Evolutionary conservation across 2,888 invertebrate genomes (phyloP).

Genomic region (Cantharis rustica): DNA sequence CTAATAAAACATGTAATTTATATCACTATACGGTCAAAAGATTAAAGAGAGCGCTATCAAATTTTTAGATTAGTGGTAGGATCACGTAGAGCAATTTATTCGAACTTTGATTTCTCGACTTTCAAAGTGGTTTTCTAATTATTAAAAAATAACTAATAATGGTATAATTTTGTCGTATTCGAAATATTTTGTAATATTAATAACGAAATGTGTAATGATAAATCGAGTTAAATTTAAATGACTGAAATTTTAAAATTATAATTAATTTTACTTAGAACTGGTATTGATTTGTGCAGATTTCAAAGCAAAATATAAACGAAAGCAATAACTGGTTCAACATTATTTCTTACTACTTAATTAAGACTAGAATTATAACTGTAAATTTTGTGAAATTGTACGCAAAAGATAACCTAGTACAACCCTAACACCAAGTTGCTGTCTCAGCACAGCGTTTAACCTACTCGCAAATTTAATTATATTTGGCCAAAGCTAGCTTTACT

Average conservation of each 20-base stretch:
- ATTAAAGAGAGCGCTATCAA: not conserved
- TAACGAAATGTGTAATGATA: not conserved
- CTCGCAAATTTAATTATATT: constrained; percentile 28
- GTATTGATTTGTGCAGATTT: not conserved
- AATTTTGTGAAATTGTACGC: constrained; percentile 29
- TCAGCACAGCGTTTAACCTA: constrained; percentile 26
- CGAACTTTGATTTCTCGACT: not conserved
- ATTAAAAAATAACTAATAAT: not conserved
- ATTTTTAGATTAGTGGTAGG: not conserved
- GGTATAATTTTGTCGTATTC: not conserved
- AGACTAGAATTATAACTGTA: constrained; percentile 27
- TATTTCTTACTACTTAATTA: constrained; percentile 26
- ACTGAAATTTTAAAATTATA: not conserved
- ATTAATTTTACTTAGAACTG: not conserved
- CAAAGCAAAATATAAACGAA: not conserved
- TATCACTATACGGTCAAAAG: not conserved
- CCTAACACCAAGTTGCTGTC: constrained; percentile 26
- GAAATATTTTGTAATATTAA: not conserved
- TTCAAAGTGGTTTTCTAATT: not conserved
- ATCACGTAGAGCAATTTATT: constrained; percentile 1
- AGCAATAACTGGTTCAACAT: constrained; percentile 17
- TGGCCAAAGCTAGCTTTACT: constrained; percentile 24
- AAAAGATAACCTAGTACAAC: constrained; percentile 27
- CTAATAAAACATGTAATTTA: not conserved
- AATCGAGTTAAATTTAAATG: not conserved